A percentile compares a stretch with the other conserved stretches of the same genome.
Evolutionary conservation across 2,797 vertebrate genomes (phyloP).

Genomic region (Sandelia bainsii): DNA sequence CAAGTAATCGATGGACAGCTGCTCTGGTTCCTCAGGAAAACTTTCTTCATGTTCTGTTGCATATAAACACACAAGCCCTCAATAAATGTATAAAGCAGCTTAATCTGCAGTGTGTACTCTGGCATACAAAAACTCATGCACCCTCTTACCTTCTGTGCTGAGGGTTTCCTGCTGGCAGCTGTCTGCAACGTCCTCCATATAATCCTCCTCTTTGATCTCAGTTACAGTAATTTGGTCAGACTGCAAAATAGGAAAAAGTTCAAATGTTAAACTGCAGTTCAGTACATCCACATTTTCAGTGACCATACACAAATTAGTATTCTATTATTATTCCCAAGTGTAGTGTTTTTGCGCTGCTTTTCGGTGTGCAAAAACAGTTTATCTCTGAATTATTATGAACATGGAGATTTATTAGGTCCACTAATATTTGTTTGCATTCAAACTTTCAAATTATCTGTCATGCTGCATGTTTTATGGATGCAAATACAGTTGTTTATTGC

Average conservation of each 20-base stretch:
- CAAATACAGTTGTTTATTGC: background rate
- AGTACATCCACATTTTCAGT: background rate
- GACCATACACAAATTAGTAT: background rate
- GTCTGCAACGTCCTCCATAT: constrained; percentile 43
- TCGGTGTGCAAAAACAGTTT: background rate
- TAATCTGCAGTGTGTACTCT: background rate
- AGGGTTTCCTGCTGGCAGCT: constrained; percentile 36
- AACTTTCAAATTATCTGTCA: background rate
- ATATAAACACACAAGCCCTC: constrained; percentile 29
- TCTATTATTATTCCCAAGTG: background rate
- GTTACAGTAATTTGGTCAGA: constrained; percentile 44
- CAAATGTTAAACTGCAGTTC: constrained; percentile 1
- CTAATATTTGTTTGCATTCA: background rate
- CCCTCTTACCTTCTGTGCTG: constrained; percentile 46
- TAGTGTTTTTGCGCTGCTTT: background rate
- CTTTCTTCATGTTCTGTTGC: constrained; percentile 47
- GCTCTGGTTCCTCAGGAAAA: constrained; percentile 31
- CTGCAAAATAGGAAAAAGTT: constrained; percentile 41
- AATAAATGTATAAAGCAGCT: constrained; percentile 1
- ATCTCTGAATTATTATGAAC: background rate
- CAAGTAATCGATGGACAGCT: constrained; percentile 9
- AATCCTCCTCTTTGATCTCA: constrained; percentile 68
- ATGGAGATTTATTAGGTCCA: background rate
- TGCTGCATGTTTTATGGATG: background rate
- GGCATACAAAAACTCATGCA: background rate